Percentiles rank a stretch among this genome's conserved stretches.
Evolutionary conservation across 1,140 invertebrate genomes (phyloP).

Genomic region (Potamilus streckersoni): DNA sequence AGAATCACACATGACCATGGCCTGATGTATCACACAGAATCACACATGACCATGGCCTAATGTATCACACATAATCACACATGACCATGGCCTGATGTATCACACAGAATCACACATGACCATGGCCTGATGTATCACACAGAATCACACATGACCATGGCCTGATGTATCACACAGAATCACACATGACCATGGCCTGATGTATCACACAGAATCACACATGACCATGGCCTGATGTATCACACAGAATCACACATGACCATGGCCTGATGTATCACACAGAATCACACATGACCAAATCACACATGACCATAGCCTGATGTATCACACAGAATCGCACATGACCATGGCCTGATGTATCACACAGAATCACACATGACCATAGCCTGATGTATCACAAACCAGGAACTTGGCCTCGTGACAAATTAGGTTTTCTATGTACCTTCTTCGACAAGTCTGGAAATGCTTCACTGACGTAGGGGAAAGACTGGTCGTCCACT

Average conservation of each 20-base stretch:
- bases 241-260: no score
- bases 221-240: neutral
- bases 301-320: no score
- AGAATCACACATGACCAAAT: no score
- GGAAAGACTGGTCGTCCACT: slow-evolving; percentile 91
- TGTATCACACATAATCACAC: no score
- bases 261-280: no score
- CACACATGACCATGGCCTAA: no score
- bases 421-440: slow-evolving; percentile 4
- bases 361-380: no score
- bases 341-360: no score
- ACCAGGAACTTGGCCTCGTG: neutral
- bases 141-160: no score
- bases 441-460: slow-evolving; percentile 72
- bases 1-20: neutral
- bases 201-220: neutral
- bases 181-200: neutral
- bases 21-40: neutral
- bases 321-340: no score
- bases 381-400: neutral
- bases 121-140: neutral
- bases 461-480: slow-evolving; percentile 82
- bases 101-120: neutral
- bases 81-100: neutral
- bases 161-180: no score